phyloP scores from a whole-genome alignment of 2,888 invertebrate genomes.

The Antitype chi region DNA sequence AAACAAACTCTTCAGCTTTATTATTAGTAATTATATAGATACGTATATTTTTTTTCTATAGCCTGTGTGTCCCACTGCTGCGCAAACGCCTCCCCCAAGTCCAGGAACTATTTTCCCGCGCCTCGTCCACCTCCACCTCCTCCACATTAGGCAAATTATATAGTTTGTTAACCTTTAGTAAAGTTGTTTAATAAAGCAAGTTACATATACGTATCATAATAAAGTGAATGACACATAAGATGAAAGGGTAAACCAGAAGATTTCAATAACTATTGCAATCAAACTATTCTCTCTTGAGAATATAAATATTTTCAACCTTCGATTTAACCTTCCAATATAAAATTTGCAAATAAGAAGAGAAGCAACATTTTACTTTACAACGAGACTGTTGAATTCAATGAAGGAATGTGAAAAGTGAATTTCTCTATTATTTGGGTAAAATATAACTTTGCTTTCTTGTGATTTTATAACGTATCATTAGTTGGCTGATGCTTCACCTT shows the following conservation, averaged over 20 bases:
- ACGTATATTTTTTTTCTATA: too few species aligned
- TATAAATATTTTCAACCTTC: background rate
- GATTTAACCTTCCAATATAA: background rate
- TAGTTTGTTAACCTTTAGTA: background rate
- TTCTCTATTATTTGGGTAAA: background rate
- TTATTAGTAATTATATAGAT: too few species aligned
- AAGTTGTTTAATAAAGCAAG: background rate
- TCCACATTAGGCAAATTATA: background rate
- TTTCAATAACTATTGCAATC: constrained; percentile 3
- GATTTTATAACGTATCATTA: background rate
- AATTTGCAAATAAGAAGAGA: background rate
- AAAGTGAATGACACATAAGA: background rate
- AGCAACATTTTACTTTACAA: background rate
- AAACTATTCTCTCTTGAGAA: background rate
- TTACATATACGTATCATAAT: background rate
- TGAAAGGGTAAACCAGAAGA: background rate
- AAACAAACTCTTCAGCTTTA: too few species aligned
- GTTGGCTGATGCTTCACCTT: too few species aligned
- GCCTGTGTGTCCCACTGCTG: too few species aligned
- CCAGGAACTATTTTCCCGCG: too few species aligned
- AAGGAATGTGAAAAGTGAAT: too few species aligned
- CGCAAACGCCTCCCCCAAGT: too few species aligned
- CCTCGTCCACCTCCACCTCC: too few species aligned
- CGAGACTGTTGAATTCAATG: background rate
- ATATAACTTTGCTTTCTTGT: background rate